Conservation (phyloP, 2,113 vertebrate genomes). For the Colinus virginianus region DNA sequence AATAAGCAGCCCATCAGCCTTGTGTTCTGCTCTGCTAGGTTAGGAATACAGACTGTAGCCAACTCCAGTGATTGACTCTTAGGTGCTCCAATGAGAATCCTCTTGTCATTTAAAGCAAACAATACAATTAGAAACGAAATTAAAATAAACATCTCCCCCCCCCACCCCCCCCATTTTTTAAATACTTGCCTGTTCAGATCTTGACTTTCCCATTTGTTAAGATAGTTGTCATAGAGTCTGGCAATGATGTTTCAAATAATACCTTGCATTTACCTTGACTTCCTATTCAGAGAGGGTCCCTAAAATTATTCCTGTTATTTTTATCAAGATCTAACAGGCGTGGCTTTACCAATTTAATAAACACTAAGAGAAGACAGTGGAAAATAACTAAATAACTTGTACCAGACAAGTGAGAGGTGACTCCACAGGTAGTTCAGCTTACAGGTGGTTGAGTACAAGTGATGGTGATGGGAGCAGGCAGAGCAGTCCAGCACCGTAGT, state of each 20-base stretch:
- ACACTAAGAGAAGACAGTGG: not conserved
- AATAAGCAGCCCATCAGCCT: not conserved
- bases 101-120: not conserved
- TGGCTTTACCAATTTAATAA: not conserved
- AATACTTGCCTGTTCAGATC: not conserved
- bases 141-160: not conserved
- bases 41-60: slow-evolving; percentile 38
- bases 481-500: not conserved
- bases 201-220: not conserved
- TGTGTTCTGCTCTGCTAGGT: slow-evolving; percentile 5
- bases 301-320: not conserved
- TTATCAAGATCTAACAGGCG: not conserved
- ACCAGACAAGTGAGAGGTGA: not conserved
- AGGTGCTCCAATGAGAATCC: not conserved
- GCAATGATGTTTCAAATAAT: not conserved
- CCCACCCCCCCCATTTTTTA: not conserved
- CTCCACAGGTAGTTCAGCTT: not conserved
- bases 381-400: not conserved
- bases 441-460: not conserved
- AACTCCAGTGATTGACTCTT: slow-evolving; percentile 19
- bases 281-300: not conserved
- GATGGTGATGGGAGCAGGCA: not conserved
- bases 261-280: not conserved
- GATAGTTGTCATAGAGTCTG: not conserved
- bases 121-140: not conserved